phyloP scores from a whole-genome alignment of 2,113 vertebrate genomes.

The Poeciliopsis retropinna region DNA sequence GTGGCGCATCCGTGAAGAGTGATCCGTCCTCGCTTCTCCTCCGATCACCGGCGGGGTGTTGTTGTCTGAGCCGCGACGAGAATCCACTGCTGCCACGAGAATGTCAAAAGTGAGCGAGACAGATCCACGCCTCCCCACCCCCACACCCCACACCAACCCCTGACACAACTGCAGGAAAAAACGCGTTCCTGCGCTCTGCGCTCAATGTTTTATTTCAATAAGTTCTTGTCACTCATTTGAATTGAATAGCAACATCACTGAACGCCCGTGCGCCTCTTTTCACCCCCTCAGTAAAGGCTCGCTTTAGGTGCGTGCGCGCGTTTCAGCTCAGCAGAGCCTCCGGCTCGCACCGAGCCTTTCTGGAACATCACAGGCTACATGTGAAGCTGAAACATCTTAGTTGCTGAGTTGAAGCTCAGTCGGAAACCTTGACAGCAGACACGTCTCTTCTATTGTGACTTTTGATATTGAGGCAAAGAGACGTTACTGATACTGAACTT shows the following conservation, averaged over 20 bases:
- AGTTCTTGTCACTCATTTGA: slow-evolving; percentile 82
- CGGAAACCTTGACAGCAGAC: background rate
- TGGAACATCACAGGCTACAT: background rate
- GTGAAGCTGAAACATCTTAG: no score
- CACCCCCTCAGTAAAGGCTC: slow-evolving; percentile 18
- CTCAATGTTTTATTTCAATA: slow-evolving; percentile 81
- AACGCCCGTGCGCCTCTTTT: slow-evolving; percentile 70
- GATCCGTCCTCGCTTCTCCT: slow-evolving; percentile 69
- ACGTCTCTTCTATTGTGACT: background rate
- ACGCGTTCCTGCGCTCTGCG: slow-evolving; percentile 65
- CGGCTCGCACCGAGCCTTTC: no score
- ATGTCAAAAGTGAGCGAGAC: slow-evolving; percentile 80
- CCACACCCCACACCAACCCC: slow-evolving; percentile 67
- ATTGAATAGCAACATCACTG: slow-evolving; percentile 73
- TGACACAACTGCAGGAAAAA: slow-evolving; percentile 63
- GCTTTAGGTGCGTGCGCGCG: background rate
- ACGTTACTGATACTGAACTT: background rate
- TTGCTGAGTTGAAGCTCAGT: background rate
- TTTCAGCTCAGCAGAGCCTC: background rate
- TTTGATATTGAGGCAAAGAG: background rate
- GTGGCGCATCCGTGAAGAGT: slow-evolving; percentile 2
- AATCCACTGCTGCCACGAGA: slow-evolving; percentile 80
- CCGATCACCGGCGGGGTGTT: slow-evolving; percentile 78
- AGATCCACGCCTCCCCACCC: slow-evolving; percentile 84
- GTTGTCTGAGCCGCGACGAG: slow-evolving; percentile 82